Evolutionary conservation across 2,113 vertebrate species (phyloP), one percentile per base, ranked within the genome.

Genomic region (Gallinago undulata): DNA sequence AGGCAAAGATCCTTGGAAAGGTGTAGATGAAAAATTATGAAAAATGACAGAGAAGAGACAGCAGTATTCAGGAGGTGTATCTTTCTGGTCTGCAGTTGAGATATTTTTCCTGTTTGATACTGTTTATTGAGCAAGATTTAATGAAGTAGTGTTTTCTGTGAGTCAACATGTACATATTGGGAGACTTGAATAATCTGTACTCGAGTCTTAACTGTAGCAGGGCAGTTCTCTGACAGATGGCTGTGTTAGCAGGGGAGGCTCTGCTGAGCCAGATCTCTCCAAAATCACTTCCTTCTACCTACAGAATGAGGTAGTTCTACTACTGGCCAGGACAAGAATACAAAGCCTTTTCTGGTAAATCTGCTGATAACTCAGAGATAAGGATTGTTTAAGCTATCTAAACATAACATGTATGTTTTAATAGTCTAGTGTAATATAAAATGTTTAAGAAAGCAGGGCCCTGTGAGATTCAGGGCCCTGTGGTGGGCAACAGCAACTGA

Each of bases 191-290:
- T 60, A 94, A 93, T 63, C 50, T 59, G 59, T n/a, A 43, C 10
- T 83, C 41, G 48, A 76, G 15, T n/a, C 39, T 79, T 48, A 62
- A 18, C 2, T 9, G 4, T 4, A 68, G 45, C 24, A 18, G 75
- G 78, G 45, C 66, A 64, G 39, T 39, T 78, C 56, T 76, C 48
- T 87, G 91, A 62, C 96, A 97, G 94, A 96, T 94, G 95, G 95
- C 55, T 27, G n/a, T 63, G 85, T 47, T 80, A 90, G 94, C 90
- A 95, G 96, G 94, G 70, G 81, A 91, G 82, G 51, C 62, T 93
- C 53, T 88, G 48, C 63, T 68, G 45, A 94, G 92, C 87, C 93
- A 95, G 70, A 69, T 21, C 76, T 57, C 93, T 62, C 82, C 4
- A 45, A 45, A 45, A 57, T 83, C 1, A 70, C 82, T 96, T 97